Evolutionary conservation across 1,140 invertebrate genomes (phyloP).

Genomic region (Phocides pigmalion): DNA sequence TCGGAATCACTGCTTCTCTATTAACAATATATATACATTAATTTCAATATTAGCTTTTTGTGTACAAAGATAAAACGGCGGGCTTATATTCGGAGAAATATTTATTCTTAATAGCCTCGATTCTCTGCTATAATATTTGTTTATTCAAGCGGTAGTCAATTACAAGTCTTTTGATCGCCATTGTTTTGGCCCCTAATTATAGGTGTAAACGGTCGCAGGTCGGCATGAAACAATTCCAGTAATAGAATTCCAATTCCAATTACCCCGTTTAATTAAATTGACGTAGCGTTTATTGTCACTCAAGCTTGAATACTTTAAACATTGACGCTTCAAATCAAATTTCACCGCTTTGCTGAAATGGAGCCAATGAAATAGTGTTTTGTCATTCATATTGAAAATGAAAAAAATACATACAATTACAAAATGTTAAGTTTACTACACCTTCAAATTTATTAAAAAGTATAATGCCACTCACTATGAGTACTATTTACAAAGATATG

Average conservation of each 20-base stretch:
- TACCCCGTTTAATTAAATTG: slow-evolving; percentile 17
- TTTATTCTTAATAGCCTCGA: not conserved
- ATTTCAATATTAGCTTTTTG: no score
- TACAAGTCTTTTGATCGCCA: not conserved
- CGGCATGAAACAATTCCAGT: slow-evolving; percentile 21
- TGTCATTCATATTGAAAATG: no score
- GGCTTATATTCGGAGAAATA: no score
- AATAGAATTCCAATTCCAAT: slow-evolving; percentile 22
- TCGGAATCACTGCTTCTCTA: no score
- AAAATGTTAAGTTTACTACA: no score
- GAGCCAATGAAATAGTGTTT: no score
- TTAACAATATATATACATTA: no score
- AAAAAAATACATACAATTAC: no score
- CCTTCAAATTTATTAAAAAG: no score
- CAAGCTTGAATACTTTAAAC: not conserved
- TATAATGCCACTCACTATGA: no score
- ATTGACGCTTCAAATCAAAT: not conserved
- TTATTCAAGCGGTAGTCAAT: slow-evolving; percentile 4
- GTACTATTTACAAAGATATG: no score
- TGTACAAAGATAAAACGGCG: no score
- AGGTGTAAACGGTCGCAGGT: not conserved
- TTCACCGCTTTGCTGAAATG: not conserved
- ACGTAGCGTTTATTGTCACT: not conserved
- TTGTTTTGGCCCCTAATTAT: slow-evolving; percentile 17
- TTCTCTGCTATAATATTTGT: not conserved